Evolutionary conservation across 2,113 vertebrate species (phyloP).

Genomic region (Catagonus wagneri): DNA sequence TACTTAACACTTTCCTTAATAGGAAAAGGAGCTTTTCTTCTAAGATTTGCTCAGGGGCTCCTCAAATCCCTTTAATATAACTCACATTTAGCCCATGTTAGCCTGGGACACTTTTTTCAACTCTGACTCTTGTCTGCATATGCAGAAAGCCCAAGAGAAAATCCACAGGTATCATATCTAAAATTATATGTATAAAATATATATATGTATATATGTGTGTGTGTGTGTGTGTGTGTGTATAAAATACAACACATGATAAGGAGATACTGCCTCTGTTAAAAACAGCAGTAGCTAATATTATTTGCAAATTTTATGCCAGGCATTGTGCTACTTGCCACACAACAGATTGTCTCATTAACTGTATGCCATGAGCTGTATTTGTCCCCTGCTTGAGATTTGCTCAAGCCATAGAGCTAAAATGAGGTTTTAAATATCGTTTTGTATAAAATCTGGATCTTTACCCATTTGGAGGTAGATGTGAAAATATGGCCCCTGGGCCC

Average conservation of each 20-base stretch:
- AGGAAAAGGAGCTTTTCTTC: conserved; percentile 48
- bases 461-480: not conserved
- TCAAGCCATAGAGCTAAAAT: not conserved
- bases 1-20: conserved; percentile 69
- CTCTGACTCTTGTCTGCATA: conserved; percentile 6
- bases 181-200: too few relatives aligned
- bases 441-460: not conserved
- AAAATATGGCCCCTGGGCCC: not conserved
- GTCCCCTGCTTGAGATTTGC: not conserved
- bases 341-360: not conserved
- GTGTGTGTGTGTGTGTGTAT: too few relatives aligned
- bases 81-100: not conserved
- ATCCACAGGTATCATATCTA: conserved; percentile 18
- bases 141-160: conserved; percentile 1
- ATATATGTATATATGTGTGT: too few relatives aligned
- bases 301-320: not conserved
- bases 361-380: not conserved
- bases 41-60: not conserved
- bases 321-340: not conserved
- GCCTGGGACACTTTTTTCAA: not conserved
- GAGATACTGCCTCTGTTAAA: conserved; percentile 5
- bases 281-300: not conserved
- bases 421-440: conserved; percentile 33
- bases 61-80: not conserved
- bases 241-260: not conserved